Percentiles rank a stretch among this genome's conserved stretches.
phyloP scores from a whole-genome alignment of 2,113 vertebrate genomes.

The Chionis minor region DNA sequence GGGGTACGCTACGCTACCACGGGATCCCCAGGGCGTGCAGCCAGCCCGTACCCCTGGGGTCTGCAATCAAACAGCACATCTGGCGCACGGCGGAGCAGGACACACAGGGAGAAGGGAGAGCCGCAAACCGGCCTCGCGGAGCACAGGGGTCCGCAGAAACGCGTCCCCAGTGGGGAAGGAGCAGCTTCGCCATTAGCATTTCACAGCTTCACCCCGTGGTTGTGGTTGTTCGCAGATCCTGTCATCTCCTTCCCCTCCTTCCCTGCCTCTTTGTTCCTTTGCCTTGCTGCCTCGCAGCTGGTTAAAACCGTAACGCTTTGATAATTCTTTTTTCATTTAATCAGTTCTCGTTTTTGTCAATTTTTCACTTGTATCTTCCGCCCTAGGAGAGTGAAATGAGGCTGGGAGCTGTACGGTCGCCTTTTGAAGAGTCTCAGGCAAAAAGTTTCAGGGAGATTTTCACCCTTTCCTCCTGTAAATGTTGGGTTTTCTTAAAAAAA shows the following conservation, averaged over 20 bases:
- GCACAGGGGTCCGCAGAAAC: neutral
- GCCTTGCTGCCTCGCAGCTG: neutral
- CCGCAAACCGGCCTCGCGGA: neutral
- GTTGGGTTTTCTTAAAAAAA: neutral
- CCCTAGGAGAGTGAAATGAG: neutral
- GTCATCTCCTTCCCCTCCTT: conserved; percentile 15
- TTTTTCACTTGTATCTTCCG: neutral
- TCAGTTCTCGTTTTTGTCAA: neutral
- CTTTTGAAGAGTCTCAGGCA: neutral
- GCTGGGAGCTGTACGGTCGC: neutral
- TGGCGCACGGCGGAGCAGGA: neutral
- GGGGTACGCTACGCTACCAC: rapidly evolving
- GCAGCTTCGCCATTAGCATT: neutral
- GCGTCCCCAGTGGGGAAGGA: neutral
- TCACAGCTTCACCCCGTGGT: conserved; percentile 12
- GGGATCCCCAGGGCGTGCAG: neutral
- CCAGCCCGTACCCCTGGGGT: neutral
- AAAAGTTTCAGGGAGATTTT: neutral
- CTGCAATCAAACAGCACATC: neutral
- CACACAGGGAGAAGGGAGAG: neutral
- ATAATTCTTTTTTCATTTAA: neutral
- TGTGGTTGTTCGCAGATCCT: neutral
- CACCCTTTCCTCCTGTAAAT: neutral
- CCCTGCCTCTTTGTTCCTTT: conserved; percentile 13
- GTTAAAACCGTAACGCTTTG: neutral